phyloP scores from a whole-genome alignment of 92 coral and sea anemone genomes.

The Plumapathes pennacea region DNA sequence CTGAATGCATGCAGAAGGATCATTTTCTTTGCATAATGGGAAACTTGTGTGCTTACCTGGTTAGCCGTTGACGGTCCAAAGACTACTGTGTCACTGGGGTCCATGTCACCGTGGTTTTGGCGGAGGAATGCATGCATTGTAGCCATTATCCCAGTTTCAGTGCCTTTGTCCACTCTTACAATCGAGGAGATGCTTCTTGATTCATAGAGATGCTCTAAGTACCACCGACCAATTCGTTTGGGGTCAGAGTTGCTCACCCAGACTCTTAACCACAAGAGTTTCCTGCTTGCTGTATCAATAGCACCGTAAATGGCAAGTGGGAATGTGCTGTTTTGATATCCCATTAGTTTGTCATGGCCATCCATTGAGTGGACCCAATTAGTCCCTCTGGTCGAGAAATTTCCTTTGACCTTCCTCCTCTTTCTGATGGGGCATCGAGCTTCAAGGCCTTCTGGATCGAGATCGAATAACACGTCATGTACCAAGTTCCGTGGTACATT shows the following conservation, averaged over 20 bases:
- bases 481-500: conserved; percentile 32
- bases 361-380: conserved; percentile 35
- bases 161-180: conserved; percentile 34
- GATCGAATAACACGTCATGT: conserved; percentile 33
- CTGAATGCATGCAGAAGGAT: neutral
- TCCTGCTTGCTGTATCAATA: conserved; percentile 33
- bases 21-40: neutral
- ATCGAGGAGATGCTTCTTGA: conserved; percentile 8
- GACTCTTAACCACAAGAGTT: conserved; percentile 33
- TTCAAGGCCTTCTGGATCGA: conserved; percentile 44
- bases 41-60: conserved; percentile 2
- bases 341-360: conserved; percentile 39
- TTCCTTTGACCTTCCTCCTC: conserved; percentile 27
- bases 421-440: conserved; percentile 23
- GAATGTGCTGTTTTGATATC: conserved; percentile 1
- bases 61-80: conserved; percentile 38
- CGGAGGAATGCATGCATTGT: conserved; percentile 37
- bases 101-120: conserved; percentile 20
- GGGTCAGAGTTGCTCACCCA: conserved; percentile 39
- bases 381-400: conserved; percentile 25
- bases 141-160: conserved; percentile 45
- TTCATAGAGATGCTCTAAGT: conserved; percentile 6
- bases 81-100: conserved; percentile 27
- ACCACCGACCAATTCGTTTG: conserved; percentile 12
- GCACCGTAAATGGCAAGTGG: conserved; percentile 9